phyloP scores from a whole-genome alignment of 64 coral and sea anemone species.

The Acropora tenuis region DNA sequence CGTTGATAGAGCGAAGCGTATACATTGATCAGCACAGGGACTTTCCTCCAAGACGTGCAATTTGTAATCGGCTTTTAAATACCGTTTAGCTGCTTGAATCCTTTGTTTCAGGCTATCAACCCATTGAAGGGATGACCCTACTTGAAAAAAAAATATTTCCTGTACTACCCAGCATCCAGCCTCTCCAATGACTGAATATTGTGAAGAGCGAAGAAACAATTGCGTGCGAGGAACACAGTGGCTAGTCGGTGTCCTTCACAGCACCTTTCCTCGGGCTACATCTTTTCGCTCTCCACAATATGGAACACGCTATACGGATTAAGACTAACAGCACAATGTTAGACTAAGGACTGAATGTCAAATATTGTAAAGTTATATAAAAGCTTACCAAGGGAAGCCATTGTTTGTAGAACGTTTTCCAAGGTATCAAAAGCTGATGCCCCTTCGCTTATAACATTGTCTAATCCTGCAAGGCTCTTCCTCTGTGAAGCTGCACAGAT shows the following conservation, averaged over 20 bases:
- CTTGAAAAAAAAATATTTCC: neutral
- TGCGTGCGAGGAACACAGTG: neutral
- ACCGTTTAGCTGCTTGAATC: slow-evolving; percentile 38
- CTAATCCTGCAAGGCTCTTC: too few species aligned
- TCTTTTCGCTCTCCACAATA: neutral
- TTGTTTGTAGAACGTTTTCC: slow-evolving; percentile 17
- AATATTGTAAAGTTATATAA: neutral
- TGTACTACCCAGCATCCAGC: neutral
- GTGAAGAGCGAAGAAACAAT: neutral
- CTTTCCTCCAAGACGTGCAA: slow-evolving; percentile 35
- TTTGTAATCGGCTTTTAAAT: slow-evolving; percentile 67
- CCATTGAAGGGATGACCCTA: slow-evolving; percentile 44
- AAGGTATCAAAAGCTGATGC: slow-evolving; percentile 64
- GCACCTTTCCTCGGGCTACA: neutral
- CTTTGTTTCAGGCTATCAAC: slow-evolving; percentile 21
- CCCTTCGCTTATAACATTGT: too few species aligned
- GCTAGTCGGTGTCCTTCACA: neutral
- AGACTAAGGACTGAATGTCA: neutral
- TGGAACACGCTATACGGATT: neutral
- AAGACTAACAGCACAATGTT: neutral
- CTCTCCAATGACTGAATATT: neutral
- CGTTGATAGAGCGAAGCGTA: slow-evolving; percentile 34
- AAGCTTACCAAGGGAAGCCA: slow-evolving; percentile 30
- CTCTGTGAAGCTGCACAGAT: too few species aligned
- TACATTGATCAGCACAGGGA: slow-evolving; percentile 63